Conservation (phyloP, 1,140 invertebrate genomes). For the Caenorhabditis inopinata region DNA sequence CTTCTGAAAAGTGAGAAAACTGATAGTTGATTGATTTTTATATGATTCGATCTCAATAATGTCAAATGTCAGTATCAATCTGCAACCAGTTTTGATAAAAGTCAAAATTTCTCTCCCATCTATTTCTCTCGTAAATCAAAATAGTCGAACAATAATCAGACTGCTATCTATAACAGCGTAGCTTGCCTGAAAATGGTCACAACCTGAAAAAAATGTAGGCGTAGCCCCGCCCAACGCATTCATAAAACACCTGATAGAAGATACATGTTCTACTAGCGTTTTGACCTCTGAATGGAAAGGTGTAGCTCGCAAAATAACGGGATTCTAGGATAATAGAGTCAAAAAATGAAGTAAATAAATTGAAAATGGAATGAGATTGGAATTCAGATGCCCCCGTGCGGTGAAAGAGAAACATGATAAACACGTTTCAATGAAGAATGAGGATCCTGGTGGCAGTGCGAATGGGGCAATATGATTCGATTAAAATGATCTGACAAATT, state of each 20-base stretch:
- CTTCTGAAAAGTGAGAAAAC: too few species aligned
- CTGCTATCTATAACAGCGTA: too few species aligned
- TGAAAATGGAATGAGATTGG: background rate
- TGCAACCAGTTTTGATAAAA: conserved; percentile 18
- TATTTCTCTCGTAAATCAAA: background rate
- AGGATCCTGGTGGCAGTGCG: background rate
- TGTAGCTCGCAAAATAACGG: background rate
- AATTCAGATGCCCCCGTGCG: too few species aligned
- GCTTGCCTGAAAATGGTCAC: too few species aligned
- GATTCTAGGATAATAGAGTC: too few species aligned
- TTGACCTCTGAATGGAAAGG: too few species aligned
- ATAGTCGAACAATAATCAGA: background rate
- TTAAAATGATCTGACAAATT: background rate
- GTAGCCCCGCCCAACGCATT: too few species aligned
- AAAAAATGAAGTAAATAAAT: too few species aligned
- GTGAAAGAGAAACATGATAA: background rate
- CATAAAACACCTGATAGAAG: too few species aligned
- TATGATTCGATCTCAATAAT: background rate
- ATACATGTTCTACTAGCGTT: too few species aligned
- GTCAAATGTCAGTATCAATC: background rate
- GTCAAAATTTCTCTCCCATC: background rate
- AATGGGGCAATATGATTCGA: background rate
- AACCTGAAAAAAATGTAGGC: too few species aligned
- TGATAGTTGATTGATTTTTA: background rate
- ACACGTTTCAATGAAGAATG: conserved; percentile 15